These are phyloP conservation scores for Chondrilla cf. caribensis DNA, from an alignment of 37 sponge, comb jelly and placozoan species.

Conservation along the genomic window DNA sequence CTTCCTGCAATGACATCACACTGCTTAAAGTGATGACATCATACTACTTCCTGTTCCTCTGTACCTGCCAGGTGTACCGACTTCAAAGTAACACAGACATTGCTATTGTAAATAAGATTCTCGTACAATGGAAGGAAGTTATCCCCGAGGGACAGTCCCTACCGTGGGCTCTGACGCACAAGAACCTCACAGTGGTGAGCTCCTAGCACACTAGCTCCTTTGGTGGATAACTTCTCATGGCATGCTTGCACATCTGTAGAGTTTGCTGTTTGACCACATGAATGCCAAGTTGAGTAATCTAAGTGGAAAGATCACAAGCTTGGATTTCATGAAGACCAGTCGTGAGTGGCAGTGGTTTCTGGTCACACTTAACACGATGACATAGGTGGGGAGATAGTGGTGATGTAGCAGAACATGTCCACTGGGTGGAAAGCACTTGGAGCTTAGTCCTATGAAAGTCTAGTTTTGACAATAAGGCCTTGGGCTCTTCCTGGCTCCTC, in stretches of 20 bases:
- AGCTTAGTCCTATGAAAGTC: no score
- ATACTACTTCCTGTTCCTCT: background rate
- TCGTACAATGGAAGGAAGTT: conserved; percentile 30
- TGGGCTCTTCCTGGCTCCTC: no score
- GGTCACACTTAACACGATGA: no score
- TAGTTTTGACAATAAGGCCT: no score
- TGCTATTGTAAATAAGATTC: conserved; percentile 45
- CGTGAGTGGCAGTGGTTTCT: background rate
- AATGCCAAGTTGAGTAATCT: background rate
- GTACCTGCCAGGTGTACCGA: conserved; percentile 19
- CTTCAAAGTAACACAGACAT: conserved; percentile 45
- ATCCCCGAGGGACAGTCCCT: background rate
- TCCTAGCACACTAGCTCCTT: no score
- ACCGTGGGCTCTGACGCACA: background rate
- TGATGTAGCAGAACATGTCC: no score
- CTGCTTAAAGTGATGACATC: background rate
- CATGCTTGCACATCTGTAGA: no score
- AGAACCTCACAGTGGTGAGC: background rate
- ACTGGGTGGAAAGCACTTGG: no score
- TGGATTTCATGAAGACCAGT: background rate
- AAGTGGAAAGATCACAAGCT: background rate
- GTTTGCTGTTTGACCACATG: conserved; percentile 17
- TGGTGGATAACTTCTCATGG: no score
- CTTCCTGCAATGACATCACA: no score
- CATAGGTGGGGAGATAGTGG: no score